Evolutionary conservation across 2,888 invertebrate genomes (phyloP).

Genomic region (Agonopterix subpropinquella): DNA sequence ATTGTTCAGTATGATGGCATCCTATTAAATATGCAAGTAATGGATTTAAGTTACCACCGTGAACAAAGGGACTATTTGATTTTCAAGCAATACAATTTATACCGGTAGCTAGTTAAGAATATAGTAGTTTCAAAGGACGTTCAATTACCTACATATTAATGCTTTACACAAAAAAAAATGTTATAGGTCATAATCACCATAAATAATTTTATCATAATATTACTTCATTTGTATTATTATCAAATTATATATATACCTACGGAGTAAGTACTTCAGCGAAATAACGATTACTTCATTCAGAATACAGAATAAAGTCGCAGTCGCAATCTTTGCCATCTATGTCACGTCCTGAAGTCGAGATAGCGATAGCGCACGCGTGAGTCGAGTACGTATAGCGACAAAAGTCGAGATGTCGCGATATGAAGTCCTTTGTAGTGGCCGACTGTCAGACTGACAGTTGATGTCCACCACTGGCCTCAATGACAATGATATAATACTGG

Average conservation of each 20-base stretch:
- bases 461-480: neutral
- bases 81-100: too few species aligned
- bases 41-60: too few species aligned
- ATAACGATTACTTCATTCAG: conserved; percentile 27
- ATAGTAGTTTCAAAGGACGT: too few species aligned
- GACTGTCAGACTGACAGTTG: conserved; percentile 17
- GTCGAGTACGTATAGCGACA: conserved; percentile 29
- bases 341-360: conserved; percentile 47
- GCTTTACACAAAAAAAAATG: too few species aligned
- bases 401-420: conserved; percentile 36
- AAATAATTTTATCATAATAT: too few species aligned
- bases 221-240: neutral
- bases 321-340: conserved; percentile 45
- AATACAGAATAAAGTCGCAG: conserved; percentile 9
- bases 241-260: conserved; percentile 2
- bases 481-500: too few species aligned
- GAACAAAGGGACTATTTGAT: too few species aligned
- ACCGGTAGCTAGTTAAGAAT: too few species aligned
- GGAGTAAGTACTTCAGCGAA: conserved; percentile 3
- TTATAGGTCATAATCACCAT: too few species aligned
- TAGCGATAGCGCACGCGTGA: conserved; percentile 64
- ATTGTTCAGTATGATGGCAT: too few species aligned
- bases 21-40: too few species aligned
- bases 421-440: conserved; percentile 38
- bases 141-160: too few species aligned